A percentile compares a stretch with the other conserved stretches of the same genome.
phyloP scores from a whole-genome alignment of 2,113 vertebrate genomes.

The Scolopax mira region DNA sequence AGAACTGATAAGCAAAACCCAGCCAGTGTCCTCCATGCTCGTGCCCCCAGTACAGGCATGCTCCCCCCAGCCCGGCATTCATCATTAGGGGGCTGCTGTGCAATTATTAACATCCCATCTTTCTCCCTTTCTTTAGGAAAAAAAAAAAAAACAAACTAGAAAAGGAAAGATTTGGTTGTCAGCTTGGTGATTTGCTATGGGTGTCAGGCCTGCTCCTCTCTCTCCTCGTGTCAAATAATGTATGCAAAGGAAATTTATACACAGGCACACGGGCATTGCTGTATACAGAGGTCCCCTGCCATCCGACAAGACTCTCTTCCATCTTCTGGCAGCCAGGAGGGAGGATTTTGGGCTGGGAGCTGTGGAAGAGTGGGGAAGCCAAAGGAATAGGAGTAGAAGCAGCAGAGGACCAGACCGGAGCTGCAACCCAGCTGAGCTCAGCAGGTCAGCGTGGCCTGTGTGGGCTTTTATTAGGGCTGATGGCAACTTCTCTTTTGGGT shows the following conservation, averaged over 20 bases:
- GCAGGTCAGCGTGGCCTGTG: neutral
- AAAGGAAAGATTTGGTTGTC: neutral
- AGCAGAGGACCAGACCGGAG: no score
- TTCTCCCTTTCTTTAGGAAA: neutral
- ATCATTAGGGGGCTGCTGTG: neutral
- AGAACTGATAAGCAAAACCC: conserved; percentile 66
- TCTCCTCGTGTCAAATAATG: neutral
- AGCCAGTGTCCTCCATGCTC: neutral
- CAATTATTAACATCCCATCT: neutral
- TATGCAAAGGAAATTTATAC: neutral
- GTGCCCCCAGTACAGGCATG: neutral
- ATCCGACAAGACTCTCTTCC: rapidly evolving
- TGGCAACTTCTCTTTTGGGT: neutral
- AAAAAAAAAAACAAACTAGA: neutral
- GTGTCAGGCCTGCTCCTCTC: neutral
- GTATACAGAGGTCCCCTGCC: neutral
- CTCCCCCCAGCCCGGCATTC: neutral
- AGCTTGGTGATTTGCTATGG: neutral
- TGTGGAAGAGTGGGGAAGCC: no score
- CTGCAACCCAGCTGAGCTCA: neutral
- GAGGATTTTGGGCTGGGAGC: neutral
- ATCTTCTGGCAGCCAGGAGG: neutral
- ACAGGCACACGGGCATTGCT: rapidly evolving
- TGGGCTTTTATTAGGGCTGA: neutral
- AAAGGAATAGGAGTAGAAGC: neutral